Evolutionary conservation across 1,140 invertebrate species (phyloP).

Genomic region (Linepithema humile): DNA sequence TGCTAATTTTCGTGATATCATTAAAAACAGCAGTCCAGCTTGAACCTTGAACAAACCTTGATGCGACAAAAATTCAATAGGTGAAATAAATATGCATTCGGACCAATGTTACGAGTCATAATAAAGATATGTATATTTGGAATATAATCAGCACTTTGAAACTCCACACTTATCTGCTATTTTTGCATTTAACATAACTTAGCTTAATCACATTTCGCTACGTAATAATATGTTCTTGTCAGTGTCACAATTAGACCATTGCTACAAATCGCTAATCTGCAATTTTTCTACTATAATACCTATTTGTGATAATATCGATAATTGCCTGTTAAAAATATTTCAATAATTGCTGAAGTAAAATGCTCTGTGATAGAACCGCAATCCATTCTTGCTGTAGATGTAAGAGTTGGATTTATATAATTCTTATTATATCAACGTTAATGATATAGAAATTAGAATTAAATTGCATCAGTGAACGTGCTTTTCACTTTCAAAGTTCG

Average conservation of each 20-base stretch:
- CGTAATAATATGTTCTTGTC: slow-evolving; percentile 50
- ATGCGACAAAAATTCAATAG: background rate
- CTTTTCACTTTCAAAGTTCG: too few species aligned
- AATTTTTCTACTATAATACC: slow-evolving; percentile 1
- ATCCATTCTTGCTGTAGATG: background rate
- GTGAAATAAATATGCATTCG: slow-evolving; percentile 9
- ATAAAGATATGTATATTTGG: slow-evolving; percentile 43
- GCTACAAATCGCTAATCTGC: background rate
- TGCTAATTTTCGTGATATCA: background rate
- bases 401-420: background rate
- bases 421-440: background rate
- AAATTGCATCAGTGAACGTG: background rate
- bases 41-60: slow-evolving; percentile 9
- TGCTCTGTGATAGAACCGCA: background rate
- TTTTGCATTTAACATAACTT: slow-evolving; percentile 36
- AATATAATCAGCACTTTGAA: background rate
- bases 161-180: background rate
- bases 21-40: background rate
- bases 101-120: background rate
- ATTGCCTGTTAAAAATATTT: background rate
- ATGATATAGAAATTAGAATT: background rate
- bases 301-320: background rate
- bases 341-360: background rate
- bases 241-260: slow-evolving; percentile 14
- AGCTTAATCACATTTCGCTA: background rate